Conservation (phyloP, 2,888 invertebrate species). For the Yponomeuta plumbellus region DNA sequence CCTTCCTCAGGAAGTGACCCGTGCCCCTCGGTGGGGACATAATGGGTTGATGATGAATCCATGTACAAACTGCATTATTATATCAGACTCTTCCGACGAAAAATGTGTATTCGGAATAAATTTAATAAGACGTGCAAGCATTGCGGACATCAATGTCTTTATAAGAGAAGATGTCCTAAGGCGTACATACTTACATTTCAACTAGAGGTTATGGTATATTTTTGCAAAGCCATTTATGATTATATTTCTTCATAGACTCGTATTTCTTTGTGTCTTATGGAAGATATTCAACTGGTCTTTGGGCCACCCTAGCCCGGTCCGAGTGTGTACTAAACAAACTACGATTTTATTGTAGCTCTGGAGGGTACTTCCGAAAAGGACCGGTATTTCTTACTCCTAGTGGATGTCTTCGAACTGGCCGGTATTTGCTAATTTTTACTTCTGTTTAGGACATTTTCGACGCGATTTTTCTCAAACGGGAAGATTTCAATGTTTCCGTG, state of each 20-base stretch:
- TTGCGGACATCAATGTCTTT: background rate
- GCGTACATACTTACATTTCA: background rate
- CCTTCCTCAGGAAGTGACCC: no score
- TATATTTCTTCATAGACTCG: background rate
- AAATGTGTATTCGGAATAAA: background rate
- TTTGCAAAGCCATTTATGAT: background rate
- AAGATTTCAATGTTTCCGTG: slow-evolving; percentile 23
- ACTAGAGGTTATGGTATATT: background rate
- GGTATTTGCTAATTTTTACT: slow-evolving; percentile 32
- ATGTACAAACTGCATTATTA: background rate
- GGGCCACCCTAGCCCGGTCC: slow-evolving; percentile 34
- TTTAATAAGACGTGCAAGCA: background rate
- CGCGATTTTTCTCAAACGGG: slow-evolving; percentile 39
- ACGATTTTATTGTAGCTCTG: slow-evolving; percentile 63
- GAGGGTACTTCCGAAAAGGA: slow-evolving; percentile 67
- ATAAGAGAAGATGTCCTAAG: background rate
- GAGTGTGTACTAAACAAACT: slow-evolving; percentile 53
- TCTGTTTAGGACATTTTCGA: slow-evolving; percentile 37
- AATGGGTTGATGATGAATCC: no score
- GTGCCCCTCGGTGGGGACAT: no score
- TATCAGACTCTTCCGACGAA: background rate
- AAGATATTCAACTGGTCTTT: background rate
- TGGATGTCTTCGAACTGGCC: slow-evolving; percentile 71
- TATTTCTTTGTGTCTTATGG: background rate
- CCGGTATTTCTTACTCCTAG: slow-evolving; percentile 66